Percentiles rank a stretch among this genome's conserved stretches.
Evolutionary conservation across 2,113 vertebrate genomes (phyloP).

Genomic region (Tricholaema leucomelas): DNA sequence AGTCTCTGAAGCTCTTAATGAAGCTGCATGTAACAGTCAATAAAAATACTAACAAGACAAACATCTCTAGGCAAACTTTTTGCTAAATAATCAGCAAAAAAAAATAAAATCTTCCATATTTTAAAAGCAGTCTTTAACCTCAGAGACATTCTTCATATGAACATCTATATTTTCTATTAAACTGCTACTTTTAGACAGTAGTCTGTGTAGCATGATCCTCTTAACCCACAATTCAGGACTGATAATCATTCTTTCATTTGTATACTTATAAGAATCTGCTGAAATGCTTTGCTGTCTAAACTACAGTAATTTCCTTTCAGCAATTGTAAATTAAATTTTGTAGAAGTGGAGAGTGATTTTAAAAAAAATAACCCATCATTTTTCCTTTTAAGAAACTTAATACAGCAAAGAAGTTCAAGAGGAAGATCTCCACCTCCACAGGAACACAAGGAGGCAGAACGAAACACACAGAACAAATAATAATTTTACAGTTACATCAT

Average conservation of each 20-base stretch:
- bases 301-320: conserved; percentile 50
- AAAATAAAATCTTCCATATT: neutral
- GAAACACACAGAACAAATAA: neutral
- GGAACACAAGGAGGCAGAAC: neutral
- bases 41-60: neutral
- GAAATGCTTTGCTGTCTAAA: conserved; percentile 62
- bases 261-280: conserved; percentile 36
- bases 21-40: neutral
- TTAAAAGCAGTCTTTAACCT: conserved; percentile 28
- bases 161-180: conserved; percentile 35
- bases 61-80: conserved; percentile 10
- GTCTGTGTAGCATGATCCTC: conserved; percentile 25
- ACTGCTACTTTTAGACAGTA: conserved; percentile 35
- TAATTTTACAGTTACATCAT: neutral
- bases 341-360: neutral
- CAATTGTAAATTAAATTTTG: conserved; percentile 54
- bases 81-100: neutral
- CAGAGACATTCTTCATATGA: neutral
- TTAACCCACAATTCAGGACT: conserved; percentile 47
- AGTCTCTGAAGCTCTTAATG: neutral
- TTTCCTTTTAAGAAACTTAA: conserved; percentile 38
- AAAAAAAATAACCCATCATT: neutral
- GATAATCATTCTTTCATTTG: conserved; percentile 48
- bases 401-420: conserved; percentile 25
- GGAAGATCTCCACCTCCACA: neutral